Conservation (phyloP, 2,797 vertebrate species). For the Hapalemur alaotrensis region DNA sequence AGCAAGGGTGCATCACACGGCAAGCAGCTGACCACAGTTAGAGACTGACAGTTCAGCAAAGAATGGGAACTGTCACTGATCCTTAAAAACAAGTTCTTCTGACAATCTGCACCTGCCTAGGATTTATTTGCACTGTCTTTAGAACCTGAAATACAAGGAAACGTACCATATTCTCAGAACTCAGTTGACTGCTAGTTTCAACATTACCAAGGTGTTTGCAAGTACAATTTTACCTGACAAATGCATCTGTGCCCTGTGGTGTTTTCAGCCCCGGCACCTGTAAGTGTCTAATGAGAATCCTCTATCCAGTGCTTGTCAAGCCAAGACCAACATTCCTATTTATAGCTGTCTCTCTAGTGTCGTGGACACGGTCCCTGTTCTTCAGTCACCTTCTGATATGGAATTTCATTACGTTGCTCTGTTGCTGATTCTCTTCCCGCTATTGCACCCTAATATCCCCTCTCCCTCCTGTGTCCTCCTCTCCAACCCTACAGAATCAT, state of each 20-base stretch:
- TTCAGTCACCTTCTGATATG: neutral
- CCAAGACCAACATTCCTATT: neutral
- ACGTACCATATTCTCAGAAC: conserved; percentile 12
- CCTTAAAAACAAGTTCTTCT: conserved; percentile 26
- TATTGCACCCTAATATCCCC: neutral
- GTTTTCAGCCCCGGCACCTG: neutral
- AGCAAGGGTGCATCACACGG: neutral
- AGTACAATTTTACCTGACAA: conserved; percentile 2
- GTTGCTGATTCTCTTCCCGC: neutral
- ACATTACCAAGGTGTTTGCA: neutral
- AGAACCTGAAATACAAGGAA: neutral
- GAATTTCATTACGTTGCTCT: neutral
- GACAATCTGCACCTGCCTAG: neutral
- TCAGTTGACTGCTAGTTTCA: conserved; percentile 5
- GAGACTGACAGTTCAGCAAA: neutral
- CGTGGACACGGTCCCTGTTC: neutral
- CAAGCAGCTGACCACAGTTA: neutral
- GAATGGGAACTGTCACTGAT: neutral
- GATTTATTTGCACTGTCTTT: neutral
- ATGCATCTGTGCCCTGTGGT: neutral
- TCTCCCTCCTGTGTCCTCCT: neutral
- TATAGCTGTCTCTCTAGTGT: neutral
- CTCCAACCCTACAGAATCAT: neutral
- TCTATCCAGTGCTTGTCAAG: neutral
- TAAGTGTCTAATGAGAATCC: neutral